Evolutionary conservation across 1,140 invertebrate species (phyloP).

Genomic region (Penaeus indicus): DNA sequence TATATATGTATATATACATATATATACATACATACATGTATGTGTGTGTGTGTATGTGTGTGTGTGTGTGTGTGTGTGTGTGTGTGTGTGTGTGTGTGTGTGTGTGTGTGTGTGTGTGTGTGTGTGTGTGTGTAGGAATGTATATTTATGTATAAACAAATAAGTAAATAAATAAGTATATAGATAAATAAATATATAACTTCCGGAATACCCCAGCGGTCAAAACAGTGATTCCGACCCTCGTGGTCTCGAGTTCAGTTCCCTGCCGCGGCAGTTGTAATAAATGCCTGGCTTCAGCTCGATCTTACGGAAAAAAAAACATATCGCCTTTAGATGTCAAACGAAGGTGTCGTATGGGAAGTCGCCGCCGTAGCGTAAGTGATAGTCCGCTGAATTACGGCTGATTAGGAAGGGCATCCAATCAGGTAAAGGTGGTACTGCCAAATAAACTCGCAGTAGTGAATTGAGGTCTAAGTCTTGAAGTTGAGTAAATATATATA

Average conservation of each 20-base stretch:
- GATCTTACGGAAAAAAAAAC: too few species aligned
- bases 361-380: too few species aligned
- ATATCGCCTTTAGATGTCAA: background rate
- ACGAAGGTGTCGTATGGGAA: too few species aligned
- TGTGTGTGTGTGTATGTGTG: background rate
- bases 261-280: too few species aligned
- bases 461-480: too few species aligned
- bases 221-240: constrained; percentile 7
- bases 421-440: too few species aligned
- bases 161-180: background rate
- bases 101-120: constrained; percentile 36
- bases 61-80: constrained; percentile 29
- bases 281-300: too few species aligned
- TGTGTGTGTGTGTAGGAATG: constrained; percentile 28
- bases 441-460: too few species aligned
- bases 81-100: constrained; percentile 22
- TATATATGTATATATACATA: constrained; percentile 12
- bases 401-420: too few species aligned
- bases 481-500: background rate
- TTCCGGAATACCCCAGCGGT: background rate
- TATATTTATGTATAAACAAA: background rate
- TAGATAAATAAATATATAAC: background rate
- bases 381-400: too few species aligned
- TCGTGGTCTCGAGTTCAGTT: too few species aligned
- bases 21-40: constrained; percentile 1